Evolutionary conservation across 53 echinoderm and acorn worm species (phyloP).

Genomic region (Astropecten irregularis): DNA sequence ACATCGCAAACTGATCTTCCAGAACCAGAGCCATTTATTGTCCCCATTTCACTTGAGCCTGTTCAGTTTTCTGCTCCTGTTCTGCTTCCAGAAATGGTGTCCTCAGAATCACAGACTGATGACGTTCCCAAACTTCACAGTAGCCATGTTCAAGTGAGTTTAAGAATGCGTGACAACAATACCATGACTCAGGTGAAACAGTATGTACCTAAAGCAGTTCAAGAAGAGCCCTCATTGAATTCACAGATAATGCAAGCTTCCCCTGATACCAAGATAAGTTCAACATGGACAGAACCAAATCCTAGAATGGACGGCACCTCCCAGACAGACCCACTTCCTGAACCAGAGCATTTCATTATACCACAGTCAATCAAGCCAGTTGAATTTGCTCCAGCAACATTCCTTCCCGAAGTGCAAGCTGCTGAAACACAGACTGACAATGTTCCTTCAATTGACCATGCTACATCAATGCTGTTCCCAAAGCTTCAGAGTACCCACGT

Average conservation of each 20-base stretch:
- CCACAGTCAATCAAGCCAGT: background rate
- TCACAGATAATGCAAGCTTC: constrained; percentile 14
- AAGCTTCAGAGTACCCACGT: constrained; percentile 14
- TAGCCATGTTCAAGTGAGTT: constrained; percentile 3
- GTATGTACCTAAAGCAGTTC: constrained; percentile 4
- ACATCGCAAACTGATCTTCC: constrained; percentile 14
- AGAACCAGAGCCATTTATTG: constrained; percentile 34
- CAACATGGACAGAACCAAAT: constrained; percentile 14
- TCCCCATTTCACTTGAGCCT: background rate
- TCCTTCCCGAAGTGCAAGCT: background rate
- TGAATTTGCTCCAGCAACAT: background rate
- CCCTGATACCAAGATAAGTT: constrained; percentile 24
- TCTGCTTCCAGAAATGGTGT: constrained; percentile 3
- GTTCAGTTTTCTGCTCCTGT: constrained; percentile 17
- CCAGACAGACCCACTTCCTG: constrained; percentile 2
- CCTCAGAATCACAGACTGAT: constrained; percentile 29
- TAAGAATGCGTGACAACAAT: background rate
- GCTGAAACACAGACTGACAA: background rate
- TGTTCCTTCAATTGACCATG: background rate
- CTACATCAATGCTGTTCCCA: background rate
- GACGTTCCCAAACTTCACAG: constrained; percentile 2
- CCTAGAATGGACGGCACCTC: constrained; percentile 7
- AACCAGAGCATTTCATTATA: background rate
- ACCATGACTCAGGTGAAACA: background rate
- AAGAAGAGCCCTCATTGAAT: background rate